Evolutionary conservation across 2,797 vertebrate genomes (phyloP).

Genomic region (Enteromius unitaeniatus): DNA sequence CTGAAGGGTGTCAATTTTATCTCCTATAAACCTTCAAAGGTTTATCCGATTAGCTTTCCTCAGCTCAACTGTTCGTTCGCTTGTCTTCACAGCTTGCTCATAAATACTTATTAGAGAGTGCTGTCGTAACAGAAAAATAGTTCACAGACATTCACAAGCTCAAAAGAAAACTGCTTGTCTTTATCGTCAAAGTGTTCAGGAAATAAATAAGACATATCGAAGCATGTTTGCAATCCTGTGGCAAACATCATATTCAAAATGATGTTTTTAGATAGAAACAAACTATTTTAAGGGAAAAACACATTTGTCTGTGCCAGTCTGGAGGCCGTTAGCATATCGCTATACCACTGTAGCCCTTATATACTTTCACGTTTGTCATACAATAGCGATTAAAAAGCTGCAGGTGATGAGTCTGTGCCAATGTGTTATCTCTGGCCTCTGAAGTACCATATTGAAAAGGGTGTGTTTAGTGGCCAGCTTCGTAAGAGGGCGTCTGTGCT

Average conservation of each 20-base stretch:
- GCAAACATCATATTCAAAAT: constrained; percentile 10
- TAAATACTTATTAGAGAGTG: constrained; percentile 23
- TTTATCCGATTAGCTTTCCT: constrained; percentile 25
- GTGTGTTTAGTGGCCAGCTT: not conserved
- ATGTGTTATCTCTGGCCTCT: constrained; percentile 23
- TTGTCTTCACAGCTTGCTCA: constrained; percentile 27
- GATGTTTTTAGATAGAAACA: not conserved
- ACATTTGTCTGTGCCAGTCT: not conserved
- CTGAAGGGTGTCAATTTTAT: constrained; percentile 11
- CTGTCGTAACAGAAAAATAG: constrained; percentile 15
- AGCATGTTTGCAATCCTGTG: constrained; percentile 19
- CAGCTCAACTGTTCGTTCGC: not conserved
- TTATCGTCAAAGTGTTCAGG: constrained; percentile 27
- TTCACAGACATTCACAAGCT: constrained; percentile 9
- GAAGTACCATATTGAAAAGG: not conserved
- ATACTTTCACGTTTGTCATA: not conserved
- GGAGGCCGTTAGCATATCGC: not conserved
- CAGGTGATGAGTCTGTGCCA: constrained; percentile 14
- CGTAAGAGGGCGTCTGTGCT: not conserved
- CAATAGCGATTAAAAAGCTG: constrained; percentile 19
- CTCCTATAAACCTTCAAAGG: constrained; percentile 21
- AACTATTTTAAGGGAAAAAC: constrained; percentile 17
- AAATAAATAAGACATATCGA: constrained; percentile 2
- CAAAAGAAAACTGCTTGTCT: constrained; percentile 14
- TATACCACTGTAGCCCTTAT: not conserved